Conservation (phyloP, 2,797 vertebrate genomes). For the Zenarchopterus dispar region DNA sequence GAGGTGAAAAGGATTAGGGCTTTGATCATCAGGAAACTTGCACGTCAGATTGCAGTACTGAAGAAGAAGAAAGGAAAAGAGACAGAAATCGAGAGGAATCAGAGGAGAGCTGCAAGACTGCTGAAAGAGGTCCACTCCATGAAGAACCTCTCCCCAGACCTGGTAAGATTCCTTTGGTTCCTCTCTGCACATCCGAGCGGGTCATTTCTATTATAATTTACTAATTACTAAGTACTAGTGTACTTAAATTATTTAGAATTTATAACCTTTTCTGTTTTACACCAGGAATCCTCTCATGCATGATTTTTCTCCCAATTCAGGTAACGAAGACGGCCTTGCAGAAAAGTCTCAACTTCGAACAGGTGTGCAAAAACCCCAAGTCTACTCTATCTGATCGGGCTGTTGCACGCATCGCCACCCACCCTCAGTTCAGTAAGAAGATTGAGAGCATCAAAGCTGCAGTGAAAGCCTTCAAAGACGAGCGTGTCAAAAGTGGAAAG, state of each 20-base stretch:
- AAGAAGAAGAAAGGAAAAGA: conserved; percentile 92
- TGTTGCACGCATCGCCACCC: conserved; percentile 86
- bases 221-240: too few species aligned
- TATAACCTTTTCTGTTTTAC: too few species aligned
- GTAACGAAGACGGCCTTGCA: conserved; percentile 90
- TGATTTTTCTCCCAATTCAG: conserved; percentile 30
- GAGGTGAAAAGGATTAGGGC: conserved; percentile 92
- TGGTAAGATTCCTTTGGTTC: conserved; percentile 47
- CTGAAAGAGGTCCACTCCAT: conserved; percentile 92
- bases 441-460: conserved; percentile 84
- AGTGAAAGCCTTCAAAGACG: conserved; percentile 77
- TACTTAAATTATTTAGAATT: background rate
- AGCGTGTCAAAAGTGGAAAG: conserved; percentile 52
- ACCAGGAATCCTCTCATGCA: background rate
- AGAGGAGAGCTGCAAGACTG: conserved; percentile 86
- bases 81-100: conserved; percentile 85
- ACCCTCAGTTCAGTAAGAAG: conserved; percentile 88
- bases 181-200: too few species aligned
- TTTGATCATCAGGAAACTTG: conserved; percentile 89
- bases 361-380: conserved; percentile 87
- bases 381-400: conserved; percentile 86
- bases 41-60: conserved; percentile 84
- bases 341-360: conserved; percentile 88
- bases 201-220: too few species aligned
- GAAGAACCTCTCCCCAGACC: conserved; percentile 86